Evolutionary conservation across 2,113 vertebrate species (phyloP).

Genomic region (Glaucomys volans): DNA sequence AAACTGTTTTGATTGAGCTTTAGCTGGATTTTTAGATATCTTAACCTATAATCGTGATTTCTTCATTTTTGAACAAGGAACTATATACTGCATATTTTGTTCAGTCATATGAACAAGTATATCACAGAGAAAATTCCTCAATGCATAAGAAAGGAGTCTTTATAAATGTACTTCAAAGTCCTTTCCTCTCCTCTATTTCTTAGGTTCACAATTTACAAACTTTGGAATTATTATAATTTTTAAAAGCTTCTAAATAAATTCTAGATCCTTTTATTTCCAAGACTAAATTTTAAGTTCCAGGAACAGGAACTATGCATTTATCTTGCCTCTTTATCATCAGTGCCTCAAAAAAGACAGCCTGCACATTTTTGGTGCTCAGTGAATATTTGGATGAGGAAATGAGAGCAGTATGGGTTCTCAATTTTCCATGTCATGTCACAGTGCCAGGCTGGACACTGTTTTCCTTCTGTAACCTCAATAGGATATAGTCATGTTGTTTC

Average conservation of each 20-base stretch:
- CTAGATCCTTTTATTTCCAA: neutral
- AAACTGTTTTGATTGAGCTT: constrained; percentile 43
- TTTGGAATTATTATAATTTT: neutral
- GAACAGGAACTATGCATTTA: neutral
- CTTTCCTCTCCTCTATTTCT: neutral
- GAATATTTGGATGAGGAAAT: constrained; percentile 5
- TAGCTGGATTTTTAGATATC: constrained; percentile 42
- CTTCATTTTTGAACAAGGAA: constrained; percentile 58
- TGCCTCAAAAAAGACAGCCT: neutral
- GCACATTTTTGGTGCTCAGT: neutral
- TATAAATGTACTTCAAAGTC: neutral
- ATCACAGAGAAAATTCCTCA: neutral
- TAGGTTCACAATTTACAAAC: neutral
- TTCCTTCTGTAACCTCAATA: constrained; percentile 33
- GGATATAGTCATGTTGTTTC: constrained; percentile 46
- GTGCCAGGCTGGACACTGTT: constrained; percentile 37
- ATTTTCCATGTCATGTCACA: neutral
- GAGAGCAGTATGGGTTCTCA: neutral
- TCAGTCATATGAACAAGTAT: neutral
- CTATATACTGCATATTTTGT: constrained; percentile 31
- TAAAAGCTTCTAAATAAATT: neutral
- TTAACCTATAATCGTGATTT: constrained; percentile 57
- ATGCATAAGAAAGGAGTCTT: neutral
- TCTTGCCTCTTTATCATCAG: neutral
- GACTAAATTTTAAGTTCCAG: neutral